These are phyloP conservation scores for Erebia ligea DNA, from an alignment of 2,888 invertebrate species.

Conservation along the genomic window DNA sequence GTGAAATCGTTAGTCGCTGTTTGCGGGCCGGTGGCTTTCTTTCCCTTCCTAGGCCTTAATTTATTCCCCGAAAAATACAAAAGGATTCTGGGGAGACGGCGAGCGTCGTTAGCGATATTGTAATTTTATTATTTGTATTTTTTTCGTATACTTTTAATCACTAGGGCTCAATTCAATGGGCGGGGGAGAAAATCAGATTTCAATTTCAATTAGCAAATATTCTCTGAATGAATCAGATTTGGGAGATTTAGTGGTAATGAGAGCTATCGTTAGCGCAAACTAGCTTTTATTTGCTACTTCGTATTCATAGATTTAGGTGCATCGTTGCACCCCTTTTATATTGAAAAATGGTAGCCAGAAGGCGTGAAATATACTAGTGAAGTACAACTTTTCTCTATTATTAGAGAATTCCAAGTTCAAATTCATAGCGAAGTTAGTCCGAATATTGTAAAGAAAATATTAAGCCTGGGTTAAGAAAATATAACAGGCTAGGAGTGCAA, in stretches of 20 bases:
- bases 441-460: no score
- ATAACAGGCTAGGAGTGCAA: no score
- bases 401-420: no score
- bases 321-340: background rate
- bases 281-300: slow-evolving; percentile 2
- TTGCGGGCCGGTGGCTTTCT: slow-evolving; percentile 63
- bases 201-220: slow-evolving; percentile 82
- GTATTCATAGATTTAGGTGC: background rate
- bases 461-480: no score
- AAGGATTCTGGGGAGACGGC: slow-evolving; percentile 78
- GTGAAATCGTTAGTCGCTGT: slow-evolving; percentile 71
- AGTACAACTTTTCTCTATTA: no score
- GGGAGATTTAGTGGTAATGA: slow-evolving; percentile 80
- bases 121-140: slow-evolving; percentile 84
- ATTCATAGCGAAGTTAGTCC: no score
- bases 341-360: no score
- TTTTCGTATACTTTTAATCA: slow-evolving; percentile 83
- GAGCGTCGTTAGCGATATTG: slow-evolving; percentile 82
- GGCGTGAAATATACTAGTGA: no score
- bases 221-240: slow-evolving; percentile 69
- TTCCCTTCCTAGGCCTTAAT: slow-evolving; percentile 73
- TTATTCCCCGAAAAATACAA: slow-evolving; percentile 80
- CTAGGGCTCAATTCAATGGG: slow-evolving; percentile 61
- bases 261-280: slow-evolving; percentile 70
- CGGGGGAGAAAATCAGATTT: slow-evolving; percentile 79